phyloP scores from a whole-genome alignment of 2,797 vertebrate genomes.

The Pseudochromis fuscus region DNA sequence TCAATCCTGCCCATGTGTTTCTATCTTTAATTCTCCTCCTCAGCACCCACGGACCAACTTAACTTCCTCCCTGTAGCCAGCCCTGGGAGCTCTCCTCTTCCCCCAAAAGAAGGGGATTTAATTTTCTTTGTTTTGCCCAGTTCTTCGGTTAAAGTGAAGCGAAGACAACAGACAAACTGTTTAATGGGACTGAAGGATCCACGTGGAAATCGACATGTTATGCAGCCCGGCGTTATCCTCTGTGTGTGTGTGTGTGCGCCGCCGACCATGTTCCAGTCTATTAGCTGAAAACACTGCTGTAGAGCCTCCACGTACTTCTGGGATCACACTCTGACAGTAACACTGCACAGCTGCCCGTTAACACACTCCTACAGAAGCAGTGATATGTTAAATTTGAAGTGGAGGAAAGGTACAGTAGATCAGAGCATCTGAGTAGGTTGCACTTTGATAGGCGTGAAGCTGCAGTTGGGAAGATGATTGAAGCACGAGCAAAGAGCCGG shows the following conservation, averaged over 20 bases:
- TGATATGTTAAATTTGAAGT: constrained; percentile 16
- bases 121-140: constrained; percentile 58
- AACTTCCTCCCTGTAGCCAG: constrained; percentile 37
- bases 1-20: constrained; percentile 52
- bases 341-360: constrained; percentile 29
- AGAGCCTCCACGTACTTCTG: constrained; percentile 21
- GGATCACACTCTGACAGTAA: constrained; percentile 42
- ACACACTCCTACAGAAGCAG: constrained; percentile 14
- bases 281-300: constrained; percentile 49
- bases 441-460: constrained; percentile 14
- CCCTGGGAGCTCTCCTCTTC: constrained; percentile 36
- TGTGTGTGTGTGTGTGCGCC: constrained; percentile 35
- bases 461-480: constrained; percentile 43
- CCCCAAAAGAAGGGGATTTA: constrained; percentile 54
- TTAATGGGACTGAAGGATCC: constrained; percentile 42
- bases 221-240: constrained; percentile 39
- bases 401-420: constrained; percentile 16
- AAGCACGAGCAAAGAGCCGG: constrained; percentile 38
- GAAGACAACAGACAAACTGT: constrained; percentile 32
- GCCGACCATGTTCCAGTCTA: constrained; percentile 38
- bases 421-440: constrained; percentile 12
- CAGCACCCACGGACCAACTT: constrained; percentile 42
- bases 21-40: constrained; percentile 59
- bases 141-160: constrained; percentile 45
- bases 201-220: constrained; percentile 43